A percentile compares a stretch with the other conserved stretches of the same genome.
phyloP scores from a whole-genome alignment of 1,140 invertebrate species.

The Agrilus planipennis region DNA sequence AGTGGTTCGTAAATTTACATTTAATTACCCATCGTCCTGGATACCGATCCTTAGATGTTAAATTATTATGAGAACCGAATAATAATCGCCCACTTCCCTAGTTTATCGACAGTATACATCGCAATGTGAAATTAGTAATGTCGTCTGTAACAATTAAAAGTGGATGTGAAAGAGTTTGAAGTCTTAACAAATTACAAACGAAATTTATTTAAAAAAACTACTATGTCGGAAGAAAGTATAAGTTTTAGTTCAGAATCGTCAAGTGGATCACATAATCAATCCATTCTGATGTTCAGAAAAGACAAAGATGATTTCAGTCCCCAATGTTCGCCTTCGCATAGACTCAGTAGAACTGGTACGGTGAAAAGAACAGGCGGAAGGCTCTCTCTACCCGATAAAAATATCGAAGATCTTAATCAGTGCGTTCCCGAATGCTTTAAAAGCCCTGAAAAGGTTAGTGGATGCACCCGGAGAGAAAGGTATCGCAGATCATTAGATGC shows the following conservation, averaged over 20 bases:
- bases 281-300: slow-evolving; percentile 16
- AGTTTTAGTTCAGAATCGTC: slow-evolving; percentile 25
- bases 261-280: slow-evolving; percentile 22
- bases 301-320: slow-evolving; percentile 12
- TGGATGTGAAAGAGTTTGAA: too few relatives aligned
- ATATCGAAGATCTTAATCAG: not conserved
- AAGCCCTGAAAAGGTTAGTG: slow-evolving; percentile 2
- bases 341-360: slow-evolving; percentile 23
- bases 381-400: slow-evolving; percentile 14
- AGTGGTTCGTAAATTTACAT: too few relatives aligned
- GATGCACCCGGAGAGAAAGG: slow-evolving; percentile 13
- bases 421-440: not conserved
- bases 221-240: too few relatives aligned
- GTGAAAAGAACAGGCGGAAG: slow-evolving; percentile 17
- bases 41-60: too few relatives aligned
- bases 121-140: too few relatives aligned
- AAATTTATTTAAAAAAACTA: too few relatives aligned
- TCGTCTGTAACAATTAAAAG: too few relatives aligned
- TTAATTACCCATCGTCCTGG: too few relatives aligned
- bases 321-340: slow-evolving; percentile 14
- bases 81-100: too few relatives aligned
- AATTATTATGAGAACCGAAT: too few relatives aligned
- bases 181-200: too few relatives aligned
- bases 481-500: slow-evolving; percentile 25
- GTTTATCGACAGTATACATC: too few relatives aligned